These are phyloP conservation scores for Porites divaricata DNA, from an alignment of 92 coral and sea anemone species.

Conservation along the genomic window DNA sequence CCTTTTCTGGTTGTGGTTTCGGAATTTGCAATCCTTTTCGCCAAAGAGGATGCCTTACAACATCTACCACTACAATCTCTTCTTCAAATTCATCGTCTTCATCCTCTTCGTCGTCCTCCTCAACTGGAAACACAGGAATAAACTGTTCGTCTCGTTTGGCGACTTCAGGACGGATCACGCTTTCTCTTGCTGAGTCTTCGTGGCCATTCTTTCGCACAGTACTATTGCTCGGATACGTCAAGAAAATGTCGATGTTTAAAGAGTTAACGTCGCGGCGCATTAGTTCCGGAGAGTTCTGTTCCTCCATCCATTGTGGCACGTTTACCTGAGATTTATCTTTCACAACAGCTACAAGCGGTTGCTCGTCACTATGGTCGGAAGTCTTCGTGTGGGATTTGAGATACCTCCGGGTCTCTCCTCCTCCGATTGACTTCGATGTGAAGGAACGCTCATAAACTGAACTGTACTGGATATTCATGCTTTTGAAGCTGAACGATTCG, in stretches of 20 bases:
- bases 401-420: not conserved
- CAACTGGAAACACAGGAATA: not conserved
- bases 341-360: constrained; percentile 8
- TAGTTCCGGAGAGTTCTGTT: not conserved
- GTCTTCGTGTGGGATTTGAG: constrained; percentile 5
- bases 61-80: constrained; percentile 25
- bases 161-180: constrained; percentile 21
- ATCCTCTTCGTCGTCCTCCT: constrained; percentile 32
- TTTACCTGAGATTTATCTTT: not conserved
- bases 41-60: constrained; percentile 22
- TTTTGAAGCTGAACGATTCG: not conserved
- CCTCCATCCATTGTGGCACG: constrained; percentile 18
- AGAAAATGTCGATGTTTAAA: not conserved
- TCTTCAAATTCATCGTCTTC: constrained; percentile 45
- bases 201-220: not conserved
- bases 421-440: constrained; percentile 6
- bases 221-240: constrained; percentile 23
- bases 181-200: constrained; percentile 1
- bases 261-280: not conserved
- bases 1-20: constrained; percentile 25
- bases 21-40: constrained; percentile 30
- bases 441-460: not conserved
- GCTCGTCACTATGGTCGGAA: constrained; percentile 5
- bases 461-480: not conserved
- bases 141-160: constrained; percentile 25